Evolutionary conservation across 2,797 vertebrate genomes (phyloP).

Genomic region (Heterohyrax brucei): DNA sequence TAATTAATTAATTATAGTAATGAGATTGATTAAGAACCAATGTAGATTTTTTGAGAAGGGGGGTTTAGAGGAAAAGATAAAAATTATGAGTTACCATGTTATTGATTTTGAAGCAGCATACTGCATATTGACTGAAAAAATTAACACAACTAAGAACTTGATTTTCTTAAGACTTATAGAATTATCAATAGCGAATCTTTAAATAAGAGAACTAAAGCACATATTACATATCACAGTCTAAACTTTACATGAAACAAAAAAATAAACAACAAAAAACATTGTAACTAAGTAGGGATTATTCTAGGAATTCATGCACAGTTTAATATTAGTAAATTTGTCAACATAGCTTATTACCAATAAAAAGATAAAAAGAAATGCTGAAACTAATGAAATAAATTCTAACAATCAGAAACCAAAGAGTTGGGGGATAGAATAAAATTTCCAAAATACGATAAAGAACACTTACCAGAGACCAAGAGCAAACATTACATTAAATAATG

Average conservation of each 20-base stretch:
- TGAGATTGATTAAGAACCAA: neutral
- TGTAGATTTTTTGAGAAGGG: neutral
- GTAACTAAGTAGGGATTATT: neutral
- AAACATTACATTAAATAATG: conserved; percentile 37
- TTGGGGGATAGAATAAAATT: neutral
- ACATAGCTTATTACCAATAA: conserved; percentile 11
- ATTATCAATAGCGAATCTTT: neutral
- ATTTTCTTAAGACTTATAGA: conserved; percentile 2
- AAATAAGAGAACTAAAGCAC: neutral
- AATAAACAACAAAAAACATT: conserved; percentile 32
- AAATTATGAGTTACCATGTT: neutral
- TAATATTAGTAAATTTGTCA: conserved; percentile 32
- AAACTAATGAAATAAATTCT: conserved; percentile 52
- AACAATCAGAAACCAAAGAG: neutral
- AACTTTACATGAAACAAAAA: conserved; percentile 37
- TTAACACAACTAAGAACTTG: neutral
- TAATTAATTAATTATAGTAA: neutral
- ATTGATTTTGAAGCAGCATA: neutral
- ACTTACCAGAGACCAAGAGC: conserved; percentile 1
- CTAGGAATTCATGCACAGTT: neutral
- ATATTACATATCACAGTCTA: neutral
- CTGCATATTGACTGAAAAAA: neutral
- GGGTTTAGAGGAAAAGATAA: neutral
- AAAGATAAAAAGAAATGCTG: conserved; percentile 29
- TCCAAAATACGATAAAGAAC: neutral